Percentiles rank a stretch among this genome's conserved stretches.
Conservation (phyloP, 2,797 vertebrate genomes). For the Enteromius treurensis region DNA sequence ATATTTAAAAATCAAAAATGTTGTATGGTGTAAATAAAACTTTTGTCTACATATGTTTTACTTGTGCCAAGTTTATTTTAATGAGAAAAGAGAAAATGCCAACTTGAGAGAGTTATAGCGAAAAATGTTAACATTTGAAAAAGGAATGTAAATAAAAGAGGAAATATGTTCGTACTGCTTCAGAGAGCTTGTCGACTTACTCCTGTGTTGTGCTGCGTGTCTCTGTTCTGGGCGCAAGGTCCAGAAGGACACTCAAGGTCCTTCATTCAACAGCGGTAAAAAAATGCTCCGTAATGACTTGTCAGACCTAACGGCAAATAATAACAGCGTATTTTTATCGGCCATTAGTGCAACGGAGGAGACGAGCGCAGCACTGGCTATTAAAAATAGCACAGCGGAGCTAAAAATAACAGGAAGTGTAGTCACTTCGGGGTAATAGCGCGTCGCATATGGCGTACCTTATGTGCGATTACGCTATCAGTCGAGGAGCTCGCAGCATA, state of each 20-base stretch:
- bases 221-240: not conserved
- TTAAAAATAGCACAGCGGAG: slow-evolving; percentile 33
- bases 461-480: not conserved
- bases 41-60: slow-evolving; percentile 99
- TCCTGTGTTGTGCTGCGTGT: slow-evolving; percentile 57
- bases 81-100: slow-evolving; percentile 81
- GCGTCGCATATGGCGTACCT: slow-evolving; percentile 31
- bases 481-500: not conserved
- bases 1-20: slow-evolving; percentile 99
- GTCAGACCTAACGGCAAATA: slow-evolving; percentile 15
- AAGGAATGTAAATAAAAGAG: slow-evolving; percentile 91
- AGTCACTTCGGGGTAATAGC: slow-evolving; percentile 10
- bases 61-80: slow-evolving; percentile 97
- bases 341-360: slow-evolving; percentile 3
- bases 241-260: not conserved
- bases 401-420: slow-evolving; percentile 42
- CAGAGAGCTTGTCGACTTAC: slow-evolving; percentile 81
- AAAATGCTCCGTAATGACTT: not conserved
- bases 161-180: slow-evolving; percentile 89
- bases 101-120: slow-evolving; percentile 82
- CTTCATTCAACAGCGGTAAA: not conserved
- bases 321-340: slow-evolving; percentile 6
- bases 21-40: slow-evolving; percentile 99
- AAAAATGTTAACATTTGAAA: slow-evolving; percentile 88
- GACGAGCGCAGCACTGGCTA: not conserved